These are phyloP conservation scores for Sclerurus mexicanus DNA, from an alignment of 2,113 vertebrate species.

Conservation along the genomic window DNA sequence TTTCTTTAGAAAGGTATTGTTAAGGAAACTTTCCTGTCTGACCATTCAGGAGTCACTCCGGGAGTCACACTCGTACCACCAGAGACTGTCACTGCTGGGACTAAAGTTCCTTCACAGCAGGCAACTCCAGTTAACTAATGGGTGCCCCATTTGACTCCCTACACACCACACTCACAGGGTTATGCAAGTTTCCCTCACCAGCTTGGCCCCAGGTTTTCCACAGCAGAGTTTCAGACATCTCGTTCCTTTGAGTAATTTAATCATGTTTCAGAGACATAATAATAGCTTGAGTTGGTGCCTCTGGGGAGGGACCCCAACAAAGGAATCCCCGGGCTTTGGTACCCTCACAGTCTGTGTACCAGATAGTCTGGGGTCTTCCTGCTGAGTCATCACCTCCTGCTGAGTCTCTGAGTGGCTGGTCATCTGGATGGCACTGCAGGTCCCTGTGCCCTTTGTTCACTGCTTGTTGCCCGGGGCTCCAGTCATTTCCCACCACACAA, in stretches of 20 bases:
- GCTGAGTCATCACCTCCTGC: not conserved
- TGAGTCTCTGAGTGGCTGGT: not conserved
- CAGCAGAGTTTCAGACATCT: not conserved
- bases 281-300: not conserved
- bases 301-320: not conserved
- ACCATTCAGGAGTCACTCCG: not conserved
- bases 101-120: not conserved
- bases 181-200: not conserved
- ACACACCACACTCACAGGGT: not conserved
- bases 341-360: not conserved
- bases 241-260: not conserved
- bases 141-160: not conserved
- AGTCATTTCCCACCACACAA: not conserved
- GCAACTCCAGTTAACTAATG: not conserved
- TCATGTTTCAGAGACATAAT: not conserved
- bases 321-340: not conserved
- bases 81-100: not conserved
- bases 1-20: not conserved
- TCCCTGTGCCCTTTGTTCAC: not conserved
- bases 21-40: not conserved
- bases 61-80: not conserved
- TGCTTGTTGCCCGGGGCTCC: not conserved
- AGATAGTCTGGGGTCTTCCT: not conserved
- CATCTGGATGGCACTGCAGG: not conserved
- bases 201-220: not conserved